These are phyloP conservation scores for Netelia fuscicornis DNA, from an alignment of 2,888 invertebrate genomes.

Conservation along the genomic window DNA sequence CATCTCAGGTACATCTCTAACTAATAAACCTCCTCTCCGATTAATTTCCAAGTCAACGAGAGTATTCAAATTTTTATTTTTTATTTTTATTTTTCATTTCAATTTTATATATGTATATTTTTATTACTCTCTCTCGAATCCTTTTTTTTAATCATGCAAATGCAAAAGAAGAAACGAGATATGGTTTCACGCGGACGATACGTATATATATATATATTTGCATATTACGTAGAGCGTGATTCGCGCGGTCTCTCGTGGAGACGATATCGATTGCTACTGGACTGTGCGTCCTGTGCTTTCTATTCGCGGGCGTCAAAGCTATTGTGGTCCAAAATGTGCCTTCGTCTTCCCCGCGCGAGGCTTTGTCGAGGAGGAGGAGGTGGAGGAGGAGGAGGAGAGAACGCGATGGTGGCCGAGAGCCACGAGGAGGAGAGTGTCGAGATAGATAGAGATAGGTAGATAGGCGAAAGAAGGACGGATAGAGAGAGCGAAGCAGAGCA, in stretches of 20 bases:
- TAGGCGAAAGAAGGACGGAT: conserved; percentile 6
- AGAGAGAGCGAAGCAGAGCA: conserved; percentile 11
- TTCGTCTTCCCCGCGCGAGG: conserved; percentile 36
- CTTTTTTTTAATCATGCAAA: too few species aligned
- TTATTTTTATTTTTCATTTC: background rate
- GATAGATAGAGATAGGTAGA: conserved; percentile 24
- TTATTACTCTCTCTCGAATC: background rate
- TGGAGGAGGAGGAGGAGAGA: background rate
- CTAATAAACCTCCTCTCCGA: conserved; percentile 42
- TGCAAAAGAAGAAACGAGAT: too few species aligned
- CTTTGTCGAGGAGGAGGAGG: conserved; percentile 13
- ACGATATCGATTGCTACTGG: conserved; percentile 71
- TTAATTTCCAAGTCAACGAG: background rate
- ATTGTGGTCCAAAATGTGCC: conserved; percentile 68
- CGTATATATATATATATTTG: background rate
- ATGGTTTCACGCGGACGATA: background rate
- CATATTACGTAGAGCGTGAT: conserved; percentile 1
- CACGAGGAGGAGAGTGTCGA: conserved; percentile 7
- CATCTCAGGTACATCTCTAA: conserved; percentile 76
- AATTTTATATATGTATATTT: background rate
- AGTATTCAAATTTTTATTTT: too few species aligned
- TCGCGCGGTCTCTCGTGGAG: conserved; percentile 48
- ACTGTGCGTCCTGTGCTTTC: conserved; percentile 72
- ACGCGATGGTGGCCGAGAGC: conserved; percentile 36
- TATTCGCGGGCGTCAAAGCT: conserved; percentile 68